Base-by-base conservation (phyloP, 2,113 vertebrate genomes). In the Salvelinus alpinus region DNA sequence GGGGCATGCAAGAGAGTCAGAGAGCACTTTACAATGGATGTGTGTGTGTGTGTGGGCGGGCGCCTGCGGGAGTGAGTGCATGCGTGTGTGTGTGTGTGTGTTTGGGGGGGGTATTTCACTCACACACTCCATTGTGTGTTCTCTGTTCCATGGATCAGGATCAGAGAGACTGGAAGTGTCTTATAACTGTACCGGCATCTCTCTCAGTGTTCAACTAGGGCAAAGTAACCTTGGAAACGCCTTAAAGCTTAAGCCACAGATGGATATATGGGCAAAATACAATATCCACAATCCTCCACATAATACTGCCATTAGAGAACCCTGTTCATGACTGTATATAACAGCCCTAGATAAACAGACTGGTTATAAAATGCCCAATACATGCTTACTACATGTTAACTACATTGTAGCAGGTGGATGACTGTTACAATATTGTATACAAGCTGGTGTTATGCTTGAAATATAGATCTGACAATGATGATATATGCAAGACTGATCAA, bases 121-220 rank as follows among this genome's bases (percentile, higher is more conserved):
- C 80, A 76, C 75, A 85, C 83, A 85, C 82, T 86, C 85, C 74
- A 89, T 88, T 90, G 88, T 91, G 82, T 79, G 82, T 79, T 83
- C 80, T 82, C 80, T 84, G 84, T 77, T 80, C 80, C 81, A 74
- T 79, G 82, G 82, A 84, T 84, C 83, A 80, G 80, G 82, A 84
- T 84, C 83, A 82, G 80, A 86, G 86, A 78, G 34, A 24, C 54
- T 24, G 57, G 78, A 71, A 82, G 83, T 57, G 78, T 86, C 81
- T 76, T 81, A 60, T 83, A 84, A 86, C 87, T 85, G 81, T 85
- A 83, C 78, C 81, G 85, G 80, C 84, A 85, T 82, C 79, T 81
- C 62, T 74, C 71, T 64, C 78, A 85, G 60, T 73, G 22, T 64
- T 18, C 18, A 64, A 64, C 62, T 64, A 9, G 62, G n/a, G n/a